Evolutionary conservation across 2,797 vertebrate species (phyloP).

Genomic region (Lateolabrax maculatus): DNA sequence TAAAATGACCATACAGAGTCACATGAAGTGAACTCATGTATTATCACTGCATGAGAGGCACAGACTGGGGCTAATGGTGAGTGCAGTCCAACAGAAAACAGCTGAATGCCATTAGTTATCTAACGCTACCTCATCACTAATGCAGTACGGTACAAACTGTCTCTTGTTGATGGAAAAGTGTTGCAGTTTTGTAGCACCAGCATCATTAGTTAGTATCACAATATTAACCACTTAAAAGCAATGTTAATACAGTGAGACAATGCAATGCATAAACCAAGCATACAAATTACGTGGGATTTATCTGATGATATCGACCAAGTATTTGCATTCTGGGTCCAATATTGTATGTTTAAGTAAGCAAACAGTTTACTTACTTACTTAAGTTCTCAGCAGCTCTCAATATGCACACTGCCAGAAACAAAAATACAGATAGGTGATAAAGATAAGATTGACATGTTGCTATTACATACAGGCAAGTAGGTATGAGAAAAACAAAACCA

Average conservation of each 20-base stretch:
- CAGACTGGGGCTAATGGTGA: neutral
- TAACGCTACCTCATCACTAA: neutral
- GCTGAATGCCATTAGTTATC: neutral
- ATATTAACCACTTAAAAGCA: too few species aligned
- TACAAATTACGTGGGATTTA: neutral
- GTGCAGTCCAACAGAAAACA: neutral
- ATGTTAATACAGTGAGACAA: neutral
- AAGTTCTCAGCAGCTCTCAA: neutral
- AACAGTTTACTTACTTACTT: neutral
- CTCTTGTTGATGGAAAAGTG: neutral
- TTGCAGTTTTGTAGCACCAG: neutral
- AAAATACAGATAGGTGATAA: neutral
- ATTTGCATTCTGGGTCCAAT: neutral
- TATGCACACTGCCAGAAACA: neutral
- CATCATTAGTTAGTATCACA: neutral
- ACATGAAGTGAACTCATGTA: neutral
- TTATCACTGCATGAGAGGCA: neutral
- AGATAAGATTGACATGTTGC: neutral
- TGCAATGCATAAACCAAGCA: neutral
- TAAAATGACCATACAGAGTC: neutral
- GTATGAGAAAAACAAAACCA: too few species aligned
- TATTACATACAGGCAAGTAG: too few species aligned
- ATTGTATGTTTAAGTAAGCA: neutral
- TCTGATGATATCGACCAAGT: neutral
- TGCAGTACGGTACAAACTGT: neutral